Evolutionary conservation across 2,113 vertebrate species (phyloP).

Genomic region (Trematomus loennbergii): DNA sequence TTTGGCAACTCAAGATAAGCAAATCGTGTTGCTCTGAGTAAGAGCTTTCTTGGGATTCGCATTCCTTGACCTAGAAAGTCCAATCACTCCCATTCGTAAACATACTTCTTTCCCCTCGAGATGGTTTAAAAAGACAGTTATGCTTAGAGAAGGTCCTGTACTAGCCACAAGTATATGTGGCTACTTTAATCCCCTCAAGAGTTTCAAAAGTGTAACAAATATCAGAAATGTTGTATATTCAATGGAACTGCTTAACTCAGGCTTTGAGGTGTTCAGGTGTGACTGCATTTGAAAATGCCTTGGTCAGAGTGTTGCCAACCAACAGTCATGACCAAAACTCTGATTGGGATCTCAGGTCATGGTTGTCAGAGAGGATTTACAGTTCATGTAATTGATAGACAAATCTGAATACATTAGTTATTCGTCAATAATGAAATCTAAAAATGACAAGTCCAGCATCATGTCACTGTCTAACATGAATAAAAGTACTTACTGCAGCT

Average conservation of each 20-base stretch:
- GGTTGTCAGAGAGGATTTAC: neutral
- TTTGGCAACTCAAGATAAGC: slow-evolving; percentile 77
- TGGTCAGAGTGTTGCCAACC: neutral
- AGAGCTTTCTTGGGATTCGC: slow-evolving; percentile 71
- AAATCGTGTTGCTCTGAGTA: slow-evolving; percentile 71
- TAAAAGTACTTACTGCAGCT: neutral
- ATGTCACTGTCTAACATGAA: neutral
- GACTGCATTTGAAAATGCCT: slow-evolving; percentile 8
- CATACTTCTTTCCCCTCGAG: slow-evolving; percentile 44
- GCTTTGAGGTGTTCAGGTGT: neutral
- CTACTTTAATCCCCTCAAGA: slow-evolving; percentile 20
- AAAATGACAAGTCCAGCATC: neutral
- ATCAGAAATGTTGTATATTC: slow-evolving; percentile 5
- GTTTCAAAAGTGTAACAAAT: neutral
- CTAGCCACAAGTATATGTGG: slow-evolving; percentile 38
- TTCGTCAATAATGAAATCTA: neutral
- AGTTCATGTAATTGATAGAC: neutral
- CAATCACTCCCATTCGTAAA: slow-evolving; percentile 56
- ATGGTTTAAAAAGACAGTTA: slow-evolving; percentile 56
- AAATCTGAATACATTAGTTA: neutral
- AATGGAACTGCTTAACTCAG: slow-evolving; percentile 6
- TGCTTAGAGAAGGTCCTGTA: slow-evolving; percentile 23
- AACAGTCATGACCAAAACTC: neutral
- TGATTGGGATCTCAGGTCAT: slow-evolving; percentile 3
- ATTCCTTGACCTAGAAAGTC: slow-evolving; percentile 77